Percentiles rank a stretch among this genome's conserved stretches.
Evolutionary conservation across 2,797 vertebrate species (phyloP).

Genomic region (Caiman crocodilus): DNA sequence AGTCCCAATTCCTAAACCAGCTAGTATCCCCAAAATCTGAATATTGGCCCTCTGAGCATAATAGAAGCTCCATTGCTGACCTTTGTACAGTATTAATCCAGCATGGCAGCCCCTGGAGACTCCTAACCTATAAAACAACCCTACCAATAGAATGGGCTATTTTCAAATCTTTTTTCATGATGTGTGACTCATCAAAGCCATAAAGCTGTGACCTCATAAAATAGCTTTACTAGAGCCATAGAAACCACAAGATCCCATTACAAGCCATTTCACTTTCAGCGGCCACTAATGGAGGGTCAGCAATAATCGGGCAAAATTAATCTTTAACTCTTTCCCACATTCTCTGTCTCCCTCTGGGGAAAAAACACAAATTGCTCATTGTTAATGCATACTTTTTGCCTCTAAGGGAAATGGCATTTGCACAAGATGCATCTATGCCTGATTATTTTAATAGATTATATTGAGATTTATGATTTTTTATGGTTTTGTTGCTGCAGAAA

Average conservation of each 20-base stretch:
- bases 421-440: neutral
- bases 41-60: neutral
- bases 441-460: neutral
- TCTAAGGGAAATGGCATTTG: neutral
- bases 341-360: conserved; percentile 12
- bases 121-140: neutral
- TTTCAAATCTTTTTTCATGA: conserved; percentile 26
- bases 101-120: fast-evolving
- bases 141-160: fast-evolving
- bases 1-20: neutral
- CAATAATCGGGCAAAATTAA: conserved; percentile 42
- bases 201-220: conserved; percentile 43
- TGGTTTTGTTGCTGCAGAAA: neutral
- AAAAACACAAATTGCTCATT: neutral
- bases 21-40: neutral
- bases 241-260: conserved; percentile 64
- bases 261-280: conserved; percentile 29
- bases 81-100: neutral
- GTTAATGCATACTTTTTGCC: conserved; percentile 29
- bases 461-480: conserved; percentile 2
- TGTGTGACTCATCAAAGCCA: conserved; percentile 46
- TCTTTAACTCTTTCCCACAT: conserved; percentile 63
- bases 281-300: conserved; percentile 45
- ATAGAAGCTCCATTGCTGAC: neutral
- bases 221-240: conserved; percentile 50